Conservation (phyloP, 2,797 vertebrate genomes). For the Distichodus sexfasciatus region DNA sequence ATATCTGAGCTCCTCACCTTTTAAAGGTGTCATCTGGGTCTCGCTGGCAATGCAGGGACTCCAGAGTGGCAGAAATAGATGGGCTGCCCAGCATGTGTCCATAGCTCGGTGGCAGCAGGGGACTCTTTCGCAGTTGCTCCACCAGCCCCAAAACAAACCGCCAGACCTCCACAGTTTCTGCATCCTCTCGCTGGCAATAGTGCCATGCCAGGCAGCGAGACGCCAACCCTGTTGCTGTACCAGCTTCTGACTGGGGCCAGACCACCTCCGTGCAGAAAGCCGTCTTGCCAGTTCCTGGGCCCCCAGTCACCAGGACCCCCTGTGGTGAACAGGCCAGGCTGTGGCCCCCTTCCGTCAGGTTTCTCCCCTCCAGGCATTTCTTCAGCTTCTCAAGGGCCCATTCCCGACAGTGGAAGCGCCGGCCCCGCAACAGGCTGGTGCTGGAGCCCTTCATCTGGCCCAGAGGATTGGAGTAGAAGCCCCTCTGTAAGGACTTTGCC, state of each 20-base stretch:
- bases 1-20: constrained; percentile 62
- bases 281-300: constrained; percentile 77
- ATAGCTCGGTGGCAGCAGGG: constrained; percentile 65
- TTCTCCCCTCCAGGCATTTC: constrained; percentile 67
- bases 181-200: constrained; percentile 77
- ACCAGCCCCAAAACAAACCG: constrained; percentile 74
- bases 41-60: constrained; percentile 64
- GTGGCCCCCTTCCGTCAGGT: background rate
- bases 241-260: constrained; percentile 72
- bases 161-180: constrained; percentile 63
- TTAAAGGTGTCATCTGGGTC: constrained; percentile 77
- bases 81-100: constrained; percentile 56
- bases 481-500: constrained; percentile 43
- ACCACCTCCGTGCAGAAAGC: constrained; percentile 73
- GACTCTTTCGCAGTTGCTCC: constrained; percentile 68
- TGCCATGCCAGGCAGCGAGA: constrained; percentile 74
- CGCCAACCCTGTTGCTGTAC: constrained; percentile 59
- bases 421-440: constrained; percentile 70
- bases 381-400: constrained; percentile 80
- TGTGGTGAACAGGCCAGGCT: constrained; percentile 31
- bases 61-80: constrained; percentile 53
- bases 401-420: constrained; percentile 78
- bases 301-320: constrained; percentile 76
- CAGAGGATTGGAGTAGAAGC: constrained; percentile 31
- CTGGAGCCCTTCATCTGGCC: constrained; percentile 66